Base-by-base conservation (phyloP, 1,140 invertebrate species). In the Watersipora subatra region DNA sequence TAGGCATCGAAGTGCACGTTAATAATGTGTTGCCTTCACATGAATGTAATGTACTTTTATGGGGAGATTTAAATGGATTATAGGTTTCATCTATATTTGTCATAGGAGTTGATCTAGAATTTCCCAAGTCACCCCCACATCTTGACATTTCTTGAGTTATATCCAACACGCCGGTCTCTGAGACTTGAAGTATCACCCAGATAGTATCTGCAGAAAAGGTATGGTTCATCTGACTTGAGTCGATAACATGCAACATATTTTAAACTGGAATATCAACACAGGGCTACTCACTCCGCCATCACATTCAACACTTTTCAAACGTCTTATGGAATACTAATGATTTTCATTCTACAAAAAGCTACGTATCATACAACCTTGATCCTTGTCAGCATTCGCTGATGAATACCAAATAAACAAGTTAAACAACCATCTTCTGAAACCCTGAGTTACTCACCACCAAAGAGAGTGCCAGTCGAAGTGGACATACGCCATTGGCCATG, bases 401-500 rank as follows among this genome's bases (percentile, higher is more conserved):
- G 12, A 15, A 25, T 61, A 15, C 17, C 24, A n/a, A n/a, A n/a
- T n/a, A 55, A 55, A 55, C 46, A 22, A 55, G 46, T 55, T n/a
- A n/a, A n/a, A n/a, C n/a, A n/a, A n/a, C n/a, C n/a, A n/a, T n/a
- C n/a, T n/a, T n/a, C n/a, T n/a, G n/a, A n/a, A n/a, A n/a, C n/a
- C n/a, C n/a, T n/a, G n/a, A n/a, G n/a, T n/a, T 3, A 19, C 66
- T 78, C 79, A 89, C 89, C 89, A 80, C 91, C 91, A 84, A 92
- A 92, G 76, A 86, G 89, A 66, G 86, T 83, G 64, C 90, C 90
- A 68, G 85, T 86, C 25, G 87, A 80, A 59, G 89, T 90, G 72
- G 84, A 85, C 84, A 92, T 85, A 67, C 89, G 84, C 89, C 90
- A 93, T 80, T 89, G 87, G 77, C 87, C 85, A 70, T 89, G 85